Percentiles rank a stretch among this genome's conserved stretches.
phyloP scores from a whole-genome alignment of 2,797 vertebrate genomes.

The Neosalanx taihuensis region DNA sequence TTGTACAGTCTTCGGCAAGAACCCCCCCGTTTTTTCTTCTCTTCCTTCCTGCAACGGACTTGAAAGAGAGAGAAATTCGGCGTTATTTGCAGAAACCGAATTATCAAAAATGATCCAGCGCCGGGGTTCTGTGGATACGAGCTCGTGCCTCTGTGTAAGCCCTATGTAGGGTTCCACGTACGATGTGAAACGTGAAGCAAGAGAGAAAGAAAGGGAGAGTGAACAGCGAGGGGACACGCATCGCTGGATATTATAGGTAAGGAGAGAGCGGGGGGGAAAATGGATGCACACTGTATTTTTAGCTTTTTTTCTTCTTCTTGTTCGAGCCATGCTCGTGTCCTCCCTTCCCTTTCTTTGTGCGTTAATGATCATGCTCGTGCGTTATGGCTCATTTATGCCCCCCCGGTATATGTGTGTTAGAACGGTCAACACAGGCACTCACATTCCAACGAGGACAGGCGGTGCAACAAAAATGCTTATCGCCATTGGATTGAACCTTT shows the following conservation, averaged over 20 bases:
- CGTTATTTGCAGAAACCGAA: slow-evolving; percentile 63
- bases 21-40: slow-evolving; percentile 60
- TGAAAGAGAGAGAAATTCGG: slow-evolving; percentile 58
- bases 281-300: slow-evolving; percentile 68
- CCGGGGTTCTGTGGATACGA: slow-evolving; percentile 60
- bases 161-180: slow-evolving; percentile 66
- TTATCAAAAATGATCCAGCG: slow-evolving; percentile 69
- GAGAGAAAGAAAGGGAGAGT: slow-evolving; percentile 45
- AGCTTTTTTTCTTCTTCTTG: slow-evolving; percentile 56
- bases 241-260: slow-evolving; percentile 80
- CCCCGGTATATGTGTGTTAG: slow-evolving; percentile 58
- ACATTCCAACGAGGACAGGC: slow-evolving; percentile 64
- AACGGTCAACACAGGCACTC: slow-evolving; percentile 60
- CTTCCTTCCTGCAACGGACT: slow-evolving; percentile 60
- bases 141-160: slow-evolving; percentile 50
- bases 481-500: slow-evolving; percentile 66
- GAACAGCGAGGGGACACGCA: slow-evolving; percentile 65
- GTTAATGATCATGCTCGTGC: slow-evolving; percentile 55
- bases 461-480: slow-evolving; percentile 58
- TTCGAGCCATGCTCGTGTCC: slow-evolving; percentile 61
- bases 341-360: slow-evolving; percentile 63
- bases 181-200: slow-evolving; percentile 64
- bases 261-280: slow-evolving; percentile 58
- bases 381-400: slow-evolving; percentile 57
- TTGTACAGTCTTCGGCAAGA: slow-evolving; percentile 79